phyloP scores from a whole-genome alignment of 2,797 vertebrate genomes.

The Melanogrammus aeglefinus region DNA sequence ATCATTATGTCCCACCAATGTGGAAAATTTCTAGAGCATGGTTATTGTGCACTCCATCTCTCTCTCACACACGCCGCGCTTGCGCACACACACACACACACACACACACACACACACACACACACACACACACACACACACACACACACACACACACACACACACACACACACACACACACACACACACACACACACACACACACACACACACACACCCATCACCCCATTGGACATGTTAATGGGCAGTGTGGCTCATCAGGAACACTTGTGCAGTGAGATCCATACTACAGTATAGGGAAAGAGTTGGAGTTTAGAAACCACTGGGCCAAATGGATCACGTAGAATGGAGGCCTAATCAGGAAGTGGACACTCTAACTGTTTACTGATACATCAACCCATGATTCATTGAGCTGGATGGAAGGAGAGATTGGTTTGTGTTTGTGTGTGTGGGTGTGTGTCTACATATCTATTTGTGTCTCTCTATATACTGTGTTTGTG shows the following conservation, averaged over 20 bases:
- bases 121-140: background rate
- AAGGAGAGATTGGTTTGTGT: too few relatives aligned
- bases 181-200: background rate
- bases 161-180: background rate
- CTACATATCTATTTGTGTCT: too few relatives aligned
- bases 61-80: too few relatives aligned
- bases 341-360: background rate
- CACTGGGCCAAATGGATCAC: background rate
- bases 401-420: background rate
- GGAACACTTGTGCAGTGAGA: conserved; percentile 11
- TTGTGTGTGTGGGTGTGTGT: too few relatives aligned
- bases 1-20: conserved; percentile 41
- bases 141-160: background rate
- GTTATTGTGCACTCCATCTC: too few relatives aligned
- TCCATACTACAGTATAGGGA: too few relatives aligned
- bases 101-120: background rate
- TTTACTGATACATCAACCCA: background rate
- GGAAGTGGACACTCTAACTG: background rate
- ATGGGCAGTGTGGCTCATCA: conserved; percentile 45
- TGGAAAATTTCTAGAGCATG: conserved; percentile 5
- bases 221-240: conserved; percentile 10
- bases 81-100: background rate
- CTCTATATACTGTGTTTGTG: too few relatives aligned
- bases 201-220: background rate
- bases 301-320: background rate